Evolutionary conservation across 2,113 vertebrate genomes (phyloP).

Genomic region (Tichodroma muraria): DNA sequence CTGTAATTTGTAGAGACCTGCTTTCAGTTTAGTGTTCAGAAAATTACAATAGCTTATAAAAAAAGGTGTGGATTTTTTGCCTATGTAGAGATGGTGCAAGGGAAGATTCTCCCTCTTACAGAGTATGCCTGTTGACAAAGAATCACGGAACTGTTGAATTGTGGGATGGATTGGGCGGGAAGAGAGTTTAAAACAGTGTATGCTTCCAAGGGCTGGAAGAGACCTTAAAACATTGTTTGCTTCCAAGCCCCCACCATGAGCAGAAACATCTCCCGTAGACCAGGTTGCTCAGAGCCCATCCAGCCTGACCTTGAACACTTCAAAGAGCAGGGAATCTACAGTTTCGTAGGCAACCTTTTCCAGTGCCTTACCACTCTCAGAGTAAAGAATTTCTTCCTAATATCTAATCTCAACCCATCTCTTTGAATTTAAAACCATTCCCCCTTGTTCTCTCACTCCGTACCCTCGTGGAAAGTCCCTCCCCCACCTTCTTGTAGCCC

Average conservation of each 20-base stretch:
- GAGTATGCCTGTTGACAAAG: neutral
- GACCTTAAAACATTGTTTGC: neutral
- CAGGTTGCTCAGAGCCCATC: neutral
- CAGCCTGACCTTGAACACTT: neutral
- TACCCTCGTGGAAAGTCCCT: neutral
- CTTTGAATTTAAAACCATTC: neutral
- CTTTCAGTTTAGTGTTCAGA: neutral
- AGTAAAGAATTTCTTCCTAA: neutral
- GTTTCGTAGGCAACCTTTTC: neutral
- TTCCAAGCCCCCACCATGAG: rapidly evolving
- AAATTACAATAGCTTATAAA: neutral
- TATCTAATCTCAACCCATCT: neutral
- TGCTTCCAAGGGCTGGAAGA: neutral
- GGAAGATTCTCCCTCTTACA: neutral
- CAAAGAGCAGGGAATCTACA: neutral
- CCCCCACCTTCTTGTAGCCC: neutral
- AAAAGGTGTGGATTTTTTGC: neutral
- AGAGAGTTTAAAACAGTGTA: neutral
- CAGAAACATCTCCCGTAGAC: neutral
- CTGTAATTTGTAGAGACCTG: neutral
- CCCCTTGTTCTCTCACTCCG: neutral
- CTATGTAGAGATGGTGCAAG: neutral
- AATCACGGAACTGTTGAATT: neutral
- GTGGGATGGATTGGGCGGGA: neutral
- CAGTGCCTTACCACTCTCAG: neutral